These are phyloP conservation scores for Hemicentrotus pulcherrimus DNA, from an alignment of 35 echinoderm and acorn worm species.

Conservation along the genomic window DNA sequence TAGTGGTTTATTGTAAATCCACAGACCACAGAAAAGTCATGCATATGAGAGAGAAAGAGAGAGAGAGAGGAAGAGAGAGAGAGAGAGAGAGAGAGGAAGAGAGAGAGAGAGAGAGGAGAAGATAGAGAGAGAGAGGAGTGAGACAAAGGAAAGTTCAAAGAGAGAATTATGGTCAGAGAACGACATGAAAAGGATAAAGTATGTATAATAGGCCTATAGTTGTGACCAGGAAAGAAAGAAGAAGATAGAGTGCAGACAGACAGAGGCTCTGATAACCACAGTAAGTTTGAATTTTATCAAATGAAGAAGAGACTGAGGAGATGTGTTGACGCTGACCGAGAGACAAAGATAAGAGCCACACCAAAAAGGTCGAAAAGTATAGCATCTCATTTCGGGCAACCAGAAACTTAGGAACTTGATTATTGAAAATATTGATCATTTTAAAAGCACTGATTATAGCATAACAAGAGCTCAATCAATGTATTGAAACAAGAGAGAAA, in stretches of 20 bases:
- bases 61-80: neutral
- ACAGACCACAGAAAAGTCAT: neutral
- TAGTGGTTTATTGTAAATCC: neutral
- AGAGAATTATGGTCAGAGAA: neutral
- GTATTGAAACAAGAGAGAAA: neutral
- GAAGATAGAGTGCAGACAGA: neutral
- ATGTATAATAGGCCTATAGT: no score
- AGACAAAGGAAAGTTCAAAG: neutral
- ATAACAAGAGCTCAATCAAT: neutral
- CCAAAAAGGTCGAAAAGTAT: no score
- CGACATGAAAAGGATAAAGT: neutral
- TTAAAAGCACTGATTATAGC: neutral
- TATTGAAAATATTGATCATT: neutral
- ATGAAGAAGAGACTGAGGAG: no score
- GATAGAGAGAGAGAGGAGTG: neutral
- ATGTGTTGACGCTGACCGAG: no score
- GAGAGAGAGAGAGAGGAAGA: neutral
- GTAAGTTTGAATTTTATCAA: no score
- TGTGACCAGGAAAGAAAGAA: neutral
- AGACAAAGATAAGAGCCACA: no score
- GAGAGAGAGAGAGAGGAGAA: neutral
- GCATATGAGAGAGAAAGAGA: neutral
- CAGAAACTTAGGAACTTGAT: neutral
- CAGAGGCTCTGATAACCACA: neutral
- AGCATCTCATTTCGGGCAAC: no score